Evolutionary conservation across 2,888 invertebrate species (phyloP), one percentile per base, ranked within the genome.

Genomic region (Drosophila subquinaria): DNA sequence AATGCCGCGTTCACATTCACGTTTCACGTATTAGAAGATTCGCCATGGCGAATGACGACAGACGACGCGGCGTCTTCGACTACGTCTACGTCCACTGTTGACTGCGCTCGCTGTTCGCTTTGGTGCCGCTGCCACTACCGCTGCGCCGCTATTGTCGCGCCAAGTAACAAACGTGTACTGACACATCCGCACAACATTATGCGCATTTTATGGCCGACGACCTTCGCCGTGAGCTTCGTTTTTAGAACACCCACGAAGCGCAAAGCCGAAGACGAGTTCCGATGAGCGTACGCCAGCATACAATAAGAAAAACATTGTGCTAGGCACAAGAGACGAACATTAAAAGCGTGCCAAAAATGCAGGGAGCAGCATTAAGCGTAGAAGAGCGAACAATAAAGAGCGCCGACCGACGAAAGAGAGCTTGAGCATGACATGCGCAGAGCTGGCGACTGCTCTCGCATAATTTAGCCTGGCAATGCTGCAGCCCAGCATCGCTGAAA

Each of bases 141-240:
- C 55, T 45, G 52, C 62, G 67, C 56, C 76, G 75, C 68, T 91
- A 83, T 80, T 85, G 69, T 66, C 85, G 77, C 88, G 84, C 82
- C 91, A 87, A 92, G 89, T 89, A 87, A 86, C 90, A 87, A 91
- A 87, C 90, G 91, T 91, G 88, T 86, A 91, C 91, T 91, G 91
- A 87, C 90, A 87, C 81, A 82, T 84, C 85, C 81, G 81, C 77
- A 81, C 81, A 77, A 83, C 81, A 88, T 90, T 90, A 91, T 91
- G 91, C 91, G 90, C 90, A 91, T 90, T 92, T 91, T 92, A 92
- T 89, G 84, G 88, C 88, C 90, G 88, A 82, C 84, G 85, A 82
- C 82, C 82, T 83, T 79, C 79, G 69, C 77, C 62, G 53, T 62
- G 74, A 59, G 73, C 89, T 72, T 77, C 89, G 78, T 77, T 76